phyloP scores from a whole-genome alignment of 1,140 invertebrate species.

The Drosophila punjabiensis region DNA sequence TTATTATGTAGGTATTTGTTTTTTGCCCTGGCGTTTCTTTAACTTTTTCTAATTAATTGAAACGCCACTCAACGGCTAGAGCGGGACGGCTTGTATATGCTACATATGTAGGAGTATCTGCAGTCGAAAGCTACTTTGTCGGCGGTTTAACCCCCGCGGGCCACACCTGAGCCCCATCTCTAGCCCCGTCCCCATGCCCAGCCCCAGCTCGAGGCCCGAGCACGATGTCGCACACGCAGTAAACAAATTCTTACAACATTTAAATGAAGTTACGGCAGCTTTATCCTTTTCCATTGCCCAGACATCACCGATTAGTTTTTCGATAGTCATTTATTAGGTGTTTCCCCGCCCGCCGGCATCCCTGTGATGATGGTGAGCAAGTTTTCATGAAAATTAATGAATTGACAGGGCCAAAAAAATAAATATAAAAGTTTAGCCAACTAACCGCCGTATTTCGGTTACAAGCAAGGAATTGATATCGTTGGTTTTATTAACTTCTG shows the following conservation, averaged over 20 bases:
- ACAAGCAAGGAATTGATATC: neutral
- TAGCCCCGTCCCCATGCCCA: neutral
- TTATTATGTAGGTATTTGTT: slow-evolving; percentile 82
- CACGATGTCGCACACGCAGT: slow-evolving; percentile 63
- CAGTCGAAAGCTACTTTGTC: slow-evolving; percentile 53
- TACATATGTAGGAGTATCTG: slow-evolving; percentile 45
- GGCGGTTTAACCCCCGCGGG: slow-evolving; percentile 28
- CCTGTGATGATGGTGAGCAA: neutral
- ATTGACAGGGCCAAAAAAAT: slow-evolving; percentile 19
- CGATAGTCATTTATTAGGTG: slow-evolving; percentile 53
- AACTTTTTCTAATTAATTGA: slow-evolving; percentile 84
- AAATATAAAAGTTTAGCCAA: slow-evolving; percentile 26
- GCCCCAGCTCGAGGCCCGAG: slow-evolving; percentile 1
- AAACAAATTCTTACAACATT: slow-evolving; percentile 82
- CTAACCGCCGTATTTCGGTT: slow-evolving; percentile 11
- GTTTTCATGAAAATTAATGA: slow-evolving; percentile 49
- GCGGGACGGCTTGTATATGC: slow-evolving; percentile 43
- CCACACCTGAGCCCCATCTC: neutral
- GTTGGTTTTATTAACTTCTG: neutral
- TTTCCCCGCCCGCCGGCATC: slow-evolving; percentile 8
- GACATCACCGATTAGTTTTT: slow-evolving; percentile 51
- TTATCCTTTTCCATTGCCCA: slow-evolving; percentile 37
- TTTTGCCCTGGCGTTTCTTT: slow-evolving; percentile 70
- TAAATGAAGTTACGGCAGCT: slow-evolving; percentile 66
- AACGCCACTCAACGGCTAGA: slow-evolving; percentile 71